Percentiles rank a stretch among this genome's conserved stretches.
Evolutionary conservation across 2,888 invertebrate species (phyloP).

Genomic region (Adelognathus sp.): DNA sequence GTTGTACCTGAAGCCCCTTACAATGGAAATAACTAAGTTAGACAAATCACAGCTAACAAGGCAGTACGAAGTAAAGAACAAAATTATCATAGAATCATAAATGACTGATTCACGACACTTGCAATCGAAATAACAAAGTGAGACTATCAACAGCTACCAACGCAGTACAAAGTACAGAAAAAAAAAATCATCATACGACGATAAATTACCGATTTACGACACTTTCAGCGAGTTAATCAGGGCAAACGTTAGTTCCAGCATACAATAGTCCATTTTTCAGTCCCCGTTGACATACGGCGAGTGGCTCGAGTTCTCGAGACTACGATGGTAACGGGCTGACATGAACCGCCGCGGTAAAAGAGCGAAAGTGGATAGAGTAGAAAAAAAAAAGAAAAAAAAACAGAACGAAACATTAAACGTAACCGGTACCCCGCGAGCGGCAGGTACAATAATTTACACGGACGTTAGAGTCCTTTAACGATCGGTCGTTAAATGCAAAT

Average conservation of each 20-base stretch:
- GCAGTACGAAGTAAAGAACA: no score
- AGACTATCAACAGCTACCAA: slow-evolving; percentile 1
- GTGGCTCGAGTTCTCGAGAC: not conserved
- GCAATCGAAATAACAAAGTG: no score
- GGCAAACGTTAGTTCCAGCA: slow-evolving; percentile 12
- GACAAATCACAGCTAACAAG: no score
- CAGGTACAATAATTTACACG: slow-evolving; percentile 57
- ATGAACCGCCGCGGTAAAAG: not conserved
- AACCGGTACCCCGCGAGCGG: slow-evolving; percentile 6
- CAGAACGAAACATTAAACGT: slow-evolving; percentile 11
- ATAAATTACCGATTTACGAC: slow-evolving; percentile 44
- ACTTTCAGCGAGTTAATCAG: slow-evolving; percentile 35
- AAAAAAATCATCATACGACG: not conserved
- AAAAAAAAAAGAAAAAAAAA: slow-evolving; percentile 2
- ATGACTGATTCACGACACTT: no score
- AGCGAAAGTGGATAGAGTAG: not conserved
- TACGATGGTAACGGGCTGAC: not conserved
- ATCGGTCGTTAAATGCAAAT: slow-evolving; percentile 65
- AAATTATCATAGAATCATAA: no score
- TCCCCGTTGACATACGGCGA: slow-evolving; percentile 21
- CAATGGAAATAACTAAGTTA: no score
- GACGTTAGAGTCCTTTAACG: slow-evolving; percentile 61
- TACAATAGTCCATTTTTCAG: slow-evolving; percentile 24
- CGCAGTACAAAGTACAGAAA: not conserved
- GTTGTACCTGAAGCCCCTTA: no score